These are phyloP conservation scores for Penaeus vannamei DNA, from an alignment of 1,140 invertebrate genomes.

Conservation along the genomic window DNA sequence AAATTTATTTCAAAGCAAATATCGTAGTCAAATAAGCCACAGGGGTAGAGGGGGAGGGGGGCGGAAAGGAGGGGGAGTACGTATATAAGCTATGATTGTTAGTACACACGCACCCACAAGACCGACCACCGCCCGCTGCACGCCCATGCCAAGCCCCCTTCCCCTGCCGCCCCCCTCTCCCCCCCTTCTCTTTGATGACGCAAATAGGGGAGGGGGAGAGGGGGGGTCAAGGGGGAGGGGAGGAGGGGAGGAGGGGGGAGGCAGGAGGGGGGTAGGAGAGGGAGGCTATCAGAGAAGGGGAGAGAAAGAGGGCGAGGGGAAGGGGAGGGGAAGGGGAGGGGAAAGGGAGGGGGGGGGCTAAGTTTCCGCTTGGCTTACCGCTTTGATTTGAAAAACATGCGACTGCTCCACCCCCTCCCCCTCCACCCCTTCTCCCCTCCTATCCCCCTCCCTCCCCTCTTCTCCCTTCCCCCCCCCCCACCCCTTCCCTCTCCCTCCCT, in stretches of 20 bases:
- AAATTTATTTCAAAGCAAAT: conserved; percentile 54
- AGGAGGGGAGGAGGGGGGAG: neutral
- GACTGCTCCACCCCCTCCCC: neutral
- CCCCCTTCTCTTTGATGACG: conserved; percentile 44
- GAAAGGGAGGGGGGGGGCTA: neutral
- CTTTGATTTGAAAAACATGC: conserved; percentile 66
- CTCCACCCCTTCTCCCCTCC: too few species aligned
- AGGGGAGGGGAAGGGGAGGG: neutral
- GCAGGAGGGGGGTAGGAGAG: neutral
- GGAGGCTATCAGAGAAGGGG: too few species aligned
- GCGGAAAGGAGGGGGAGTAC: neutral
- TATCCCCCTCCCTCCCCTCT: neutral
- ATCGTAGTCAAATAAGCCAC: conserved; percentile 55
- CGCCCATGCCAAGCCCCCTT: neutral
- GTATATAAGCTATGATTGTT: conserved; percentile 59
- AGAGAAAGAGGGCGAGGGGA: neutral
- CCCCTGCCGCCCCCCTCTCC: conserved; percentile 26
- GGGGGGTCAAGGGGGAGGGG: neutral
- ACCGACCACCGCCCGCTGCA: neutral
- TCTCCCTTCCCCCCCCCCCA: too few species aligned
- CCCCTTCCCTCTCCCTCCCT: too few species aligned
- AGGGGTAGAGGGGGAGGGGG: neutral
- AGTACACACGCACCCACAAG: conserved; percentile 37
- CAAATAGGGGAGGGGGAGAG: neutral
- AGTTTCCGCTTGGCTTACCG: conserved; percentile 56